phyloP scores from a whole-genome alignment of 2,888 invertebrate genomes.

The Teinopalpus imperialis region DNA sequence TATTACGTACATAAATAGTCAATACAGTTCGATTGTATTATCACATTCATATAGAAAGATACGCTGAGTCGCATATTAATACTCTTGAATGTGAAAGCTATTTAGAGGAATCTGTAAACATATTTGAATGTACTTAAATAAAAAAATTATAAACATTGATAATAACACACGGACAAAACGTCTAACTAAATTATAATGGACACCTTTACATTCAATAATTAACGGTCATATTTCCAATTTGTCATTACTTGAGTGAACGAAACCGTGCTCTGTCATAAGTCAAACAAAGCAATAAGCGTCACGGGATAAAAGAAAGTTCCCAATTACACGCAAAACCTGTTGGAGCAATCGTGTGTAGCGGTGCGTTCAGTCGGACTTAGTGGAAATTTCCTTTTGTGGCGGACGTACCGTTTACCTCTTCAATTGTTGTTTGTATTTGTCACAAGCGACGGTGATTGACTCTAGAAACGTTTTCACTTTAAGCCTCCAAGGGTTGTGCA shows the following conservation, averaged over 20 bases:
- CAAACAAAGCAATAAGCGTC: slow-evolving; percentile 7
- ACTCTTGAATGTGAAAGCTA: too few species aligned
- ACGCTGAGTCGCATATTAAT: too few species aligned
- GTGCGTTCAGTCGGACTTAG: slow-evolving; percentile 52
- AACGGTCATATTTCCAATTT: not conserved
- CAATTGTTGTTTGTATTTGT: slow-evolving; percentile 11
- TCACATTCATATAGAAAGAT: too few species aligned
- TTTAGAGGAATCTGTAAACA: too few species aligned
- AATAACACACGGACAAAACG: too few species aligned
- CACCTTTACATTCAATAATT: not conserved
- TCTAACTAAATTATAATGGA: too few species aligned
- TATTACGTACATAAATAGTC: too few species aligned
- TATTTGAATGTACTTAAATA: too few species aligned
- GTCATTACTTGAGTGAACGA: not conserved
- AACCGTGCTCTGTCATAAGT: not conserved
- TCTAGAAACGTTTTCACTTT: not conserved
- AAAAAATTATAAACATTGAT: too few species aligned
- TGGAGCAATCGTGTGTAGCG: slow-evolving; percentile 53
- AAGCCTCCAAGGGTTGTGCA: slow-evolving; percentile 6
- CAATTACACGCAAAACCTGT: slow-evolving; percentile 43
- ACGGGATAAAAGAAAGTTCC: slow-evolving; percentile 49
- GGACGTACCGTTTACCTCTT: not conserved
- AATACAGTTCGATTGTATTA: too few species aligned
- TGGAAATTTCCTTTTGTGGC: slow-evolving; percentile 40
- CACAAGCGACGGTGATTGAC: slow-evolving; percentile 4